These are phyloP conservation scores for Podarcis cretensis DNA, from an alignment of 2,113 vertebrate species.

Conservation along the genomic window DNA sequence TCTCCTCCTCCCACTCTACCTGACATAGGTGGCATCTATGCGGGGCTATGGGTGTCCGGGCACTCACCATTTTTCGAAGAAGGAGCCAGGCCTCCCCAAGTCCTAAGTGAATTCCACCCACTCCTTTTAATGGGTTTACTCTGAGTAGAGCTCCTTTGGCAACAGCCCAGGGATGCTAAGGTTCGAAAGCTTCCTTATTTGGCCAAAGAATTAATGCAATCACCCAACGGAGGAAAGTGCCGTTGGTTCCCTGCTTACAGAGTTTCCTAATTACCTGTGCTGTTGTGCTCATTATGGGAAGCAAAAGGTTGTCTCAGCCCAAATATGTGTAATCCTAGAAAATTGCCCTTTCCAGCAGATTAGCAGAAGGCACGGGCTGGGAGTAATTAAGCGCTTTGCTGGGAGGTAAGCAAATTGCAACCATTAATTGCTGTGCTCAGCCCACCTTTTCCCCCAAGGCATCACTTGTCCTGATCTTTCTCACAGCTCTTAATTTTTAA, in stretches of 20 bases:
- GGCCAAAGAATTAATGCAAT: background rate
- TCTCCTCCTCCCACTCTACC: too few species aligned
- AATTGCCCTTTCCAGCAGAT: constrained; percentile 2
- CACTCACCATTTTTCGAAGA: too few species aligned
- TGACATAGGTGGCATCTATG: too few species aligned
- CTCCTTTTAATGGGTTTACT: too few species aligned
- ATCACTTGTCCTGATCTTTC: background rate
- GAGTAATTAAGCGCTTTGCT: constrained; percentile 9
- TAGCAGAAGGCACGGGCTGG: background rate
- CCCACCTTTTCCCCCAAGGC: background rate
- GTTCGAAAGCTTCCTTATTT: background rate
- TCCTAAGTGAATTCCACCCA: too few species aligned
- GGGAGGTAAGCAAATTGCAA: background rate
- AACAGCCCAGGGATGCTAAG: background rate
- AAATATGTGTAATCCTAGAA: constrained; percentile 2
- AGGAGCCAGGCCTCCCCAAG: too few species aligned
- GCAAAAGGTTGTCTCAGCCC: background rate
- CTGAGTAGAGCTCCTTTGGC: background rate
- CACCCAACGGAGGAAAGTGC: background rate
- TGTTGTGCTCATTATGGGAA: background rate
- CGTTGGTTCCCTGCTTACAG: background rate
- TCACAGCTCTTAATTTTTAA: background rate
- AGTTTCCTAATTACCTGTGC: background rate
- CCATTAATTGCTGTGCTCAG: background rate
- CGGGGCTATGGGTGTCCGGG: too few species aligned